phyloP scores from a whole-genome alignment of 2,888 invertebrate genomes.

The Diloba caeruleocephala region DNA sequence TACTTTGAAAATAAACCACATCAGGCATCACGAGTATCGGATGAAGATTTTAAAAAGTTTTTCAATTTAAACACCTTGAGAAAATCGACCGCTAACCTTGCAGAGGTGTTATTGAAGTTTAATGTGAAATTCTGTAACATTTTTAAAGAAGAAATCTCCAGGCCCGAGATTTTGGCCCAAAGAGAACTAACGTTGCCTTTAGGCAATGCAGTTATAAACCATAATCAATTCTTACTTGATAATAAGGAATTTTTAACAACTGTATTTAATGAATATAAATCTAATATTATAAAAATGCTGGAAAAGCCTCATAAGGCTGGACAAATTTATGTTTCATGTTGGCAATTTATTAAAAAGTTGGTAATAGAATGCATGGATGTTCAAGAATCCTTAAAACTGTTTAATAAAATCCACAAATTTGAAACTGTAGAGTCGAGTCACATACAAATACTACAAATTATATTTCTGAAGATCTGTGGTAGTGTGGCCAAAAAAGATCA shows the following conservation, averaged over 20 bases:
- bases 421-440: conserved; percentile 90
- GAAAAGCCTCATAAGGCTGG: conserved; percentile 92
- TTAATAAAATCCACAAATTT: conserved; percentile 90
- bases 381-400: conserved; percentile 87
- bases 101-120: conserved; percentile 88
- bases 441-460: conserved; percentile 85
- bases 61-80: conserved; percentile 85
- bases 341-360: conserved; percentile 88
- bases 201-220: conserved; percentile 81
- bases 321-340: conserved; percentile 90
- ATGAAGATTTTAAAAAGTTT: conserved; percentile 87
- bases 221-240: conserved; percentile 76
- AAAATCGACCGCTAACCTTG: conserved; percentile 89
- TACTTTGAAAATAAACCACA: conserved; percentile 91
- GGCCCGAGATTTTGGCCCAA: conserved; percentile 84
- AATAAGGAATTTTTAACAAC: conserved; percentile 82
- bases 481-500: conserved; percentile 73
- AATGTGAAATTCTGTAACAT: conserved; percentile 81
- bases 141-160: conserved; percentile 81
- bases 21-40: conserved; percentile 82
- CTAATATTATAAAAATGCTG: conserved; percentile 90
- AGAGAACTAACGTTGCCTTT: conserved; percentile 91
- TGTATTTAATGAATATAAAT: conserved; percentile 90
- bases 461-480: conserved; percentile 86
- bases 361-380: conserved; percentile 89